phyloP scores from a whole-genome alignment of 2,888 invertebrate genomes.

The Meiosimyza decipiens region DNA sequence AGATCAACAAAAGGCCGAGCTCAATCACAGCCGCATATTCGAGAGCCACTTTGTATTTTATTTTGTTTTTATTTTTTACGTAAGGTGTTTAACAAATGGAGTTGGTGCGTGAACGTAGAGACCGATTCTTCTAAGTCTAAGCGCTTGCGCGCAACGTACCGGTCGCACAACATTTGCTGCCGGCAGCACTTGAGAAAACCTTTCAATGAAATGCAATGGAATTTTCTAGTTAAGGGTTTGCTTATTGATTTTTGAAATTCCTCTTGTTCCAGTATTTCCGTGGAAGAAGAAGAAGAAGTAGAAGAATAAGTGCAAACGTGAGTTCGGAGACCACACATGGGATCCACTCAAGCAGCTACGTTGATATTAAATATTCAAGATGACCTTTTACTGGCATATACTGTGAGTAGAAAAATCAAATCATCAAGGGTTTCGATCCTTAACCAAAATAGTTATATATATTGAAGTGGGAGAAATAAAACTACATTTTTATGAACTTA shows the following conservation, averaged over 20 bases:
- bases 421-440: too few species aligned
- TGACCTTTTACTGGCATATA: too few species aligned
- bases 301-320: slow-evolving; percentile 17
- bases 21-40: slow-evolving; percentile 22
- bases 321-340: too few species aligned
- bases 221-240: slow-evolving; percentile 29
- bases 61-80: slow-evolving; percentile 20
- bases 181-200: slow-evolving; percentile 30
- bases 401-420: too few species aligned
- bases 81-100: slow-evolving; percentile 31
- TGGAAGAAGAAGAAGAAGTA: slow-evolving; percentile 27
- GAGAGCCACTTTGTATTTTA: slow-evolving; percentile 8
- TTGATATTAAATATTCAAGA: too few species aligned
- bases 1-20: slow-evolving; percentile 22
- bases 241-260: slow-evolving; percentile 27
- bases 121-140: too few species aligned
- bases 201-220: slow-evolving; percentile 31
- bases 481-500: too few species aligned
- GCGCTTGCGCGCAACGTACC: too few species aligned
- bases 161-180: slow-evolving; percentile 8
- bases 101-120: slow-evolving; percentile 25
- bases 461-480: too few species aligned
- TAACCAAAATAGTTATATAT: too few species aligned
- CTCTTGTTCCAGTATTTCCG: slow-evolving; percentile 42
- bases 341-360: too few species aligned